Base-by-base conservation (phyloP, 2,888 invertebrate genomes). In the Zygaena filipendulae region DNA sequence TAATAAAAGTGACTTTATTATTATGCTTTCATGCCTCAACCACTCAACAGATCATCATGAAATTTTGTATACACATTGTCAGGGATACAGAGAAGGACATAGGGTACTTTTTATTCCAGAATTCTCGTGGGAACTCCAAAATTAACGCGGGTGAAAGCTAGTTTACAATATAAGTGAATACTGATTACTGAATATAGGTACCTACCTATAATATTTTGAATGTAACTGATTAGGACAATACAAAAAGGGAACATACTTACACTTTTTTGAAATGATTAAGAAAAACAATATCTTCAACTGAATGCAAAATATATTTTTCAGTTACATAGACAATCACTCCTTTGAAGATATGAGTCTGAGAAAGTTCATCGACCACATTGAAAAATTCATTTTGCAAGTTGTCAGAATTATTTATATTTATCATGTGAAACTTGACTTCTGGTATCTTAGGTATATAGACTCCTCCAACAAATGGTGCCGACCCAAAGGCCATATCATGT, bases 281-380 rank as follows among this genome's bases (percentile, higher is more conserved):
- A 40, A 71, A 72, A n/a, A 59, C 51, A 29, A 71, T 62, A 35
- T 68, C 64, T 22, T 70, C 67, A 28, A 62, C 58, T 13, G 62
- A 49, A 38, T 66, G 59, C 20, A 77, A 40, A 3, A 77, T 43
- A 29, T 61, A 75, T 36, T 63, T 71, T 30, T 72, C 74, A n/a
- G 72, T 74, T 2, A 71, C 66, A 57, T 66, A 77, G 6, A 70
- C 67, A 11, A 79, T 32, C 7, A 61, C 49, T 1, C 72, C 79
- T 43, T 75, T 79, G 7, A 79, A 52, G 8, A 59, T 54, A 26
- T 49, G 45, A 13, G 56, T 54, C 34, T 58, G 46, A 3, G 61
- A 45, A 26, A 77, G 32, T 20, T 54, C 45, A 21, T 61, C 47
- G 9, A 69, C 40, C 4, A 51, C 42, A 40, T 52, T 49, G 43